Conservation (phyloP, 2,888 invertebrate species). For the Tanypteryx hageni region DNA sequence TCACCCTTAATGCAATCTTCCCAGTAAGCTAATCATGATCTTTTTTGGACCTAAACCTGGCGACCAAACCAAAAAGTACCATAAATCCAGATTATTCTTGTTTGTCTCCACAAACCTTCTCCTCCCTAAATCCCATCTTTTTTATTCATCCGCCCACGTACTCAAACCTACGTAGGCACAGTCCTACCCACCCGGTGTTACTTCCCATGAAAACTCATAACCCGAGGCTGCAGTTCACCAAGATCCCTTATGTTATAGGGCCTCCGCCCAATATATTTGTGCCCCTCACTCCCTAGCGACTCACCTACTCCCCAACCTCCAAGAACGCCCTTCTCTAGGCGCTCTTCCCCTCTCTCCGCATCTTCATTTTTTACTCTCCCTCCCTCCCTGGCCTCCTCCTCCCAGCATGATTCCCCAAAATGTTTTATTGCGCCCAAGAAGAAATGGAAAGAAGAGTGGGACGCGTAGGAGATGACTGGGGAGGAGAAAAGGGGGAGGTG, state of each 20-base stretch:
- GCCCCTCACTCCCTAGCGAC: not conserved
- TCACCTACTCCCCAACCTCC: not conserved
- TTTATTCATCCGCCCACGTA: conserved; percentile 10
- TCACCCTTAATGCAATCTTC: not conserved
- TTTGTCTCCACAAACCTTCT: not conserved
- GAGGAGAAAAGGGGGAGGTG: not conserved
- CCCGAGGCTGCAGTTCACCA: too few species aligned
- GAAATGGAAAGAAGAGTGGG: not conserved
- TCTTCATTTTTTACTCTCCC: not conserved
- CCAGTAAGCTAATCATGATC: not conserved
- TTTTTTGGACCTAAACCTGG: not conserved
- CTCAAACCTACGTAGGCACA: not conserved
- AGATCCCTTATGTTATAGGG: too few species aligned
- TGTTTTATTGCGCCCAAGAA: not conserved
- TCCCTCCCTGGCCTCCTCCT: too few species aligned
- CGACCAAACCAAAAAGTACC: too few species aligned
- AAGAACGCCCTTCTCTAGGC: not conserved
- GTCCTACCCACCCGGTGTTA: not conserved
- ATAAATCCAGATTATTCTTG: too few species aligned
- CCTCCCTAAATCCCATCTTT: not conserved
- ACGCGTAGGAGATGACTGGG: not conserved
- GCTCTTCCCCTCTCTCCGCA: not conserved
- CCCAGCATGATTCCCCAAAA: too few species aligned
- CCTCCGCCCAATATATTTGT: not conserved
- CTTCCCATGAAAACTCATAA: not conserved